Evolutionary conservation across 2,888 invertebrate species (phyloP).

Genomic region (Beris chalybata): DNA sequence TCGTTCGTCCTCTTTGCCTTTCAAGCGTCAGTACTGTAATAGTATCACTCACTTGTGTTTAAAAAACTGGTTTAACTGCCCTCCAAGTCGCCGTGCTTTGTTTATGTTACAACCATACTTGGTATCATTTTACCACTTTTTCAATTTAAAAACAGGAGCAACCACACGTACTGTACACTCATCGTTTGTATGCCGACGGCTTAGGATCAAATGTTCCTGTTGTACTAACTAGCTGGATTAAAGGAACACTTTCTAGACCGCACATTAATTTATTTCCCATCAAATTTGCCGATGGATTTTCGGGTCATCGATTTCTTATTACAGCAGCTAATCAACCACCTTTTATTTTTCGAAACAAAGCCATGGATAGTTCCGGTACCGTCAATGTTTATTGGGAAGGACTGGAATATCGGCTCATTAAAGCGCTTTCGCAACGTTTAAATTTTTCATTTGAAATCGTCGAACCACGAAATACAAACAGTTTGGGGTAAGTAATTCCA

Average conservation of each 20-base stretch:
- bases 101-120: no score
- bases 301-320: constrained; percentile 73
- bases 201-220: constrained; percentile 69
- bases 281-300: constrained; percentile 70
- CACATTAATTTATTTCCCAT: constrained; percentile 68
- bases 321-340: constrained; percentile 74
- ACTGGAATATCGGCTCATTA: constrained; percentile 69
- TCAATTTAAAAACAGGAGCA: constrained; percentile 60
- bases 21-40: no score
- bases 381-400: constrained; percentile 63
- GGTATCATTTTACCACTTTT: no score
- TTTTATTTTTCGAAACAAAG: constrained; percentile 62
- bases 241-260: constrained; percentile 64
- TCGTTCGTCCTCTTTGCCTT: no score
- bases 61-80: no score
- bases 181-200: constrained; percentile 72
- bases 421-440: constrained; percentile 63
- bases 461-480: constrained; percentile 59
- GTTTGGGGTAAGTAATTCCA: constrained; percentile 56
- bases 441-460: constrained; percentile 74
- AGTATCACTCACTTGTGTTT: no score
- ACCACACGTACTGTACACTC: constrained; percentile 74
- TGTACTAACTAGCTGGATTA: constrained; percentile 73
- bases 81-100: no score
- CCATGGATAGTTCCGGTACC: constrained; percentile 47